Evolutionary conservation across 2,888 invertebrate species (phyloP).

Genomic region (Acleris sparsana): DNA sequence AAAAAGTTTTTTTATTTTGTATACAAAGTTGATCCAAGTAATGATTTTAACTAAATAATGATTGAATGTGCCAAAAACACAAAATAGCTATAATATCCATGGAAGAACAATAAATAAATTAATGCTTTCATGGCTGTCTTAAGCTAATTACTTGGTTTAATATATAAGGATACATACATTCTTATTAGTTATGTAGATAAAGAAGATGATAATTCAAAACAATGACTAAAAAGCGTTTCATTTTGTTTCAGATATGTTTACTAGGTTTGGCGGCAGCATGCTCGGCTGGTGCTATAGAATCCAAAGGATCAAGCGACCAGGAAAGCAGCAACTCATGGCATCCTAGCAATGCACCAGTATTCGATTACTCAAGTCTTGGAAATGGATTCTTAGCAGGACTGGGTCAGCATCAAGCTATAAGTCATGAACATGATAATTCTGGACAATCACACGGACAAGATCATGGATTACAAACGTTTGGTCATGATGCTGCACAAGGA

Average conservation of each 20-base stretch:
- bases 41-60: too few species aligned
- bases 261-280: constrained; percentile 71
- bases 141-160: too few species aligned
- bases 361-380: constrained; percentile 29
- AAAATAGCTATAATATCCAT: too few species aligned
- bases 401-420: constrained; percentile 17
- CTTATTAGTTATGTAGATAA: too few species aligned
- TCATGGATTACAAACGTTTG: constrained; percentile 15
- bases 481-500: constrained; percentile 15
- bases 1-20: too few species aligned
- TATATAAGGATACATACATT: too few species aligned
- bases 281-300: constrained; percentile 62
- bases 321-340: constrained; percentile 21
- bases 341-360: constrained; percentile 25
- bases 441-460: constrained; percentile 19
- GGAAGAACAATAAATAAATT: too few species aligned
- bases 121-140: too few species aligned
- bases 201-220: too few species aligned
- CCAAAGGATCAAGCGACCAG: constrained; percentile 49
- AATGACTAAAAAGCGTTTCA: constrained; percentile 13
- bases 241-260: constrained; percentile 68
- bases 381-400: constrained; percentile 22
- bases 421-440: constrained; percentile 13
- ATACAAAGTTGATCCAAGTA: too few species aligned
- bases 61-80: too few species aligned